Evolutionary conservation across 2,888 invertebrate genomes (phyloP).

Genomic region (Tetrapedia diversipes): DNA sequence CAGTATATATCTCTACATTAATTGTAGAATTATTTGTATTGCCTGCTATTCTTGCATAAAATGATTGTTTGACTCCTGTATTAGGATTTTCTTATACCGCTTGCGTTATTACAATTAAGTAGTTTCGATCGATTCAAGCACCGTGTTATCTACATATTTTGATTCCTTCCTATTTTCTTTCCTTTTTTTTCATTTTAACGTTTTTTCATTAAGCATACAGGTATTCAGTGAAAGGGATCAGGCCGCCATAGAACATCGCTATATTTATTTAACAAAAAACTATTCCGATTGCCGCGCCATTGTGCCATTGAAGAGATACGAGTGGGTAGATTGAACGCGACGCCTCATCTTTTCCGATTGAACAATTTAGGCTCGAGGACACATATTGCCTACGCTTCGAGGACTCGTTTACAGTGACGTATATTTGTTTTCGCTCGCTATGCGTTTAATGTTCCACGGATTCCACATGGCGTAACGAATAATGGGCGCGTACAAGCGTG

Average conservation of each 20-base stretch:
- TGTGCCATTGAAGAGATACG: slow-evolving; percentile 60
- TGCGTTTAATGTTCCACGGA: slow-evolving; percentile 73
- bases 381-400: slow-evolving; percentile 62
- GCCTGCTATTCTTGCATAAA: not conserved
- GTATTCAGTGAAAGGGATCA: no score
- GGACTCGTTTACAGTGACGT: slow-evolving; percentile 60
- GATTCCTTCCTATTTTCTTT: no score
- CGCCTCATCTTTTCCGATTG: slow-evolving; percentile 71
- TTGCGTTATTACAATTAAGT: not conserved
- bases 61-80: not conserved
- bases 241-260: no score
- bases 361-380: slow-evolving; percentile 68
- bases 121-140: no score
- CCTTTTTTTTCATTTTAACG: not conserved
- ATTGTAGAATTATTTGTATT: not conserved
- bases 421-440: slow-evolving; percentile 77
- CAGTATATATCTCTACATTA: not conserved
- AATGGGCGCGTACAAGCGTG: slow-evolving; percentile 60
- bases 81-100: not conserved
- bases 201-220: not conserved
- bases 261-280: not conserved
- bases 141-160: no score
- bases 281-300: slow-evolving; percentile 39
- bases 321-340: slow-evolving; percentile 69
- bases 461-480: slow-evolving; percentile 68